Base-by-base conservation (phyloP, 2,797 vertebrate species). In the Leucoraja ocellata region DNA sequence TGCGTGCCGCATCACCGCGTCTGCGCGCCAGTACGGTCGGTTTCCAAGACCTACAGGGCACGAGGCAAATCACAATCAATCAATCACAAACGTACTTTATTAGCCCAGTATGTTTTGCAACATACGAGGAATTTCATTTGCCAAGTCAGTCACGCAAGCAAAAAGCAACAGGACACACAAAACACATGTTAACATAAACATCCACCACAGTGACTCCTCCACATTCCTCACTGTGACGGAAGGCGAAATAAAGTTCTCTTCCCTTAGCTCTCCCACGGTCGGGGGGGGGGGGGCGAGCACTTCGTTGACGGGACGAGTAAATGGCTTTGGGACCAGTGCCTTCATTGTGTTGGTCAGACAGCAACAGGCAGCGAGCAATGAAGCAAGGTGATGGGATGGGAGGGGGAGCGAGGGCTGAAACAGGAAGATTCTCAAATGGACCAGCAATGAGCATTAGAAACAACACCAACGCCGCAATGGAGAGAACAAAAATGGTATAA, bases 21-120 rank as follows among this genome's bases (percentile, higher is more conserved):
- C 97, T 94, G 96, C 96, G 96, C 97, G 96, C 95, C 97, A 97
- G 96, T 97, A 98, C 94, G 97, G 97, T 96, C 97, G 97, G 96
- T 95, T 97, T 95, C 97, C 96, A 94, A 98, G 97, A 96, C 97
- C 97, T 98, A 96, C 94, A 96, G 96, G 95, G 95, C 94, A 95
- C 95, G 93, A 95, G 95, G 18, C 25, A 93, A 95, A 94, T 54
- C 46, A 54, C 46, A 54, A 54, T 54, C 4, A 54, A 54, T 54
- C 46, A 54, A 54, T 54, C 4, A 5, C 46, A 54, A 5, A 5
- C 46, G 0, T 54, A 54, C 46, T 5, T 54, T 54, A 54, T 54
- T 54, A 54, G 46, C 46, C 46, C 4, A 54, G 46, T 54, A 54
- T 46, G 46, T 46, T 46, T 54, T 54, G 46, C 46, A 54, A 54